Base-by-base conservation (phyloP, 2,113 vertebrate genomes). In the Brachyhypopomus gauderio region DNA sequence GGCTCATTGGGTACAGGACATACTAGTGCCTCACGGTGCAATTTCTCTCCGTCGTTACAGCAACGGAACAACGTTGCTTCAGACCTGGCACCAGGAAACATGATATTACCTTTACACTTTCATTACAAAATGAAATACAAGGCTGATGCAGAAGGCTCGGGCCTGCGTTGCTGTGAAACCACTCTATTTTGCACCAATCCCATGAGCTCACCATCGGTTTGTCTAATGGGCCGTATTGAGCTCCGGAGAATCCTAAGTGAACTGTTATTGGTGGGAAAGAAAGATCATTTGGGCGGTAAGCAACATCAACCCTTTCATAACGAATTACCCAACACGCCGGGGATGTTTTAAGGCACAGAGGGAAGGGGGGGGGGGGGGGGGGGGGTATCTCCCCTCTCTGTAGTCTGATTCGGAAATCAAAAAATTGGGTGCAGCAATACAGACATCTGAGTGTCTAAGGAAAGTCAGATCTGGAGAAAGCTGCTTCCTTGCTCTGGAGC, bases 141-240 rank as follows among this genome's bases (percentile, higher is more conserved):
- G 70, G 64, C 72, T n/a, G 12, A 16, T 62, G 23, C 72, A 8
- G 6, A 36, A 81, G 52, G 59, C 30, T 6, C 36, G 55, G 36
- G 66, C 19, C 63, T 60, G 16, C n/a, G 48, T 20, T 78, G 69
- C 72, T 62, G 52, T 69, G 79, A 82, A 63, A 75, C 70, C 67
- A 82, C 84, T 86, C 71, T 34, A 60, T 83, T 85, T 85, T 86
- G 83, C 89, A 89, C 86, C 81, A 84, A 72, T 88, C 83, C 80
- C 84, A 87, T 85, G 70, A 75, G 84, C 80, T 85, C 82, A 22
- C 71, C 82, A 48, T 84, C 78, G 27, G 75, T 81, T 75, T 62
- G 79, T 60, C 72, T 80, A 77, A 84, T 60, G 76, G 79, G 41
- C 70, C 79, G 60, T 72, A 64, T 19, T 67, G 14, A 56, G 23